These are phyloP conservation scores for rat (Rattus norvegicus) DNA, from an alignment of 2,113 vertebrate genomes.

Conservation along the genomic window GRCr8 NC_086021.1:125483001-125483500, in stretches of 20 bases:
- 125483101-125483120: not conserved
- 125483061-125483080: not conserved
- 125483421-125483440: not conserved
- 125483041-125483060: not conserved
- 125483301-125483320: not conserved
- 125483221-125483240: not conserved
- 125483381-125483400: not conserved
- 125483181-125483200: not conserved
- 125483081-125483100: not conserved
- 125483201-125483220: not conserved
- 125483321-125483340: not conserved
- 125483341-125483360: not conserved
- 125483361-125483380: too few species aligned
- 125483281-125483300: not conserved
- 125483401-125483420: not conserved
- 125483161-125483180: not conserved
- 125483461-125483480: not conserved
- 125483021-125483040: not conserved
- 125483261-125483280: not conserved
- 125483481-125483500: not conserved
- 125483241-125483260: not conserved
- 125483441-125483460: not conserved
- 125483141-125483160: not conserved
- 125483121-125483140: constrained; percentile 40
- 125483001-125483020: not conserved